Percentiles rank a stretch among this genome's conserved stretches.
These are phyloP conservation scores for Hemibagrus wyckioides DNA, from an alignment of 2,113 vertebrate genomes.

Conservation along the genomic window DNA sequence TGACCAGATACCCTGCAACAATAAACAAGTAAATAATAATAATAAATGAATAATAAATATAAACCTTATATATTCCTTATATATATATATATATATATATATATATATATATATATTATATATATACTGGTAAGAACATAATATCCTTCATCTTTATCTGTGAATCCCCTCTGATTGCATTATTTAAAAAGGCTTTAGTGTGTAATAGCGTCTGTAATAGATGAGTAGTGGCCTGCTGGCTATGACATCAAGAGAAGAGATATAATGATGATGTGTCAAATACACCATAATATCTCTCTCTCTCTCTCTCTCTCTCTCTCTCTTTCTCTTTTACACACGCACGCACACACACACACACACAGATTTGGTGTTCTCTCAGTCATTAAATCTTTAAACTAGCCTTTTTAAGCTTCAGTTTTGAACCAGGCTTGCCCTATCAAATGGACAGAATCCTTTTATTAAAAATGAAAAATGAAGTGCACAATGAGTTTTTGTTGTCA, in stretches of 20 bases:
- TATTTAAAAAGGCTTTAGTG: slow-evolving; percentile 10
- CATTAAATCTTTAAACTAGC: slow-evolving; percentile 21
- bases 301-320: not conserved
- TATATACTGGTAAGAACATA: not conserved
- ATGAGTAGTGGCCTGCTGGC: not conserved
- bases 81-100: not conserved
- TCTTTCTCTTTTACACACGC: not conserved
- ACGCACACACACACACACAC: not conserved
- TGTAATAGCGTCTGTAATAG: slow-evolving; percentile 1
- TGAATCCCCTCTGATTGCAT: not conserved
- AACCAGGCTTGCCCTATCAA: slow-evolving; percentile 1
- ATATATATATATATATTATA: not conserved
- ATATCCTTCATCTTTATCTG: not conserved
- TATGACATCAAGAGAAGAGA: slow-evolving; percentile 19
- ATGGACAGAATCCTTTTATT: slow-evolving; percentile 31
- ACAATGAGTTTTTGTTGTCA: not conserved
- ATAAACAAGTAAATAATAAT: too few species aligned
- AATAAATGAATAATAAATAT: too few species aligned
- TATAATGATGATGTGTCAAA: slow-evolving; percentile 33
- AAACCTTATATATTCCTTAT: too few species aligned
- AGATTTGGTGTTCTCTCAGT: not conserved
- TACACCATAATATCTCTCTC: not conserved
- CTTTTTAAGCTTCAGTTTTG: not conserved
- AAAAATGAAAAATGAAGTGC: slow-evolving; percentile 9
- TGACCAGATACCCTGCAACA: not conserved